Percentiles rank a stretch among this genome's conserved stretches.
phyloP scores from a whole-genome alignment of 1,140 invertebrate genomes.

The Drosophila nigromelanica region DNA sequence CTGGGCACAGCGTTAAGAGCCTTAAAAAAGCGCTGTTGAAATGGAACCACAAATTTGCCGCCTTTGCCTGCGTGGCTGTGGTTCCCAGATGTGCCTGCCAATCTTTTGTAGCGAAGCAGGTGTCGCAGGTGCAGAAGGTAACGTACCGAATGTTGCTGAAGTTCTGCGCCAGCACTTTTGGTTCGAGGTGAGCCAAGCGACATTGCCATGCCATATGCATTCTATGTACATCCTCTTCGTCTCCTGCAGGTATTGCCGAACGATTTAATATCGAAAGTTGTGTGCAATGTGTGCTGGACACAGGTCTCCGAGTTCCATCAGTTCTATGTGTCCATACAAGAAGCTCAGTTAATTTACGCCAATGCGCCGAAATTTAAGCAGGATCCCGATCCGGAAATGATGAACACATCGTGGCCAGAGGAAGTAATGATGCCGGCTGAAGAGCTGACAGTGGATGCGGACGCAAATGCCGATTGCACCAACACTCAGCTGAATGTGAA shows the following conservation, averaged over 20 bases:
- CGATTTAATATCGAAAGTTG: slow-evolving; percentile 71
- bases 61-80: slow-evolving; percentile 67
- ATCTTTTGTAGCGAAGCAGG: slow-evolving; percentile 40
- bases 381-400: slow-evolving; percentile 61
- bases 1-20: neutral
- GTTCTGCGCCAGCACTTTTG: slow-evolving; percentile 75
- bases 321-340: slow-evolving; percentile 75
- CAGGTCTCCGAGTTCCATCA: slow-evolving; percentile 80
- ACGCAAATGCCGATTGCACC: slow-evolving; percentile 15
- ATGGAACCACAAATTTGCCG: slow-evolving; percentile 70
- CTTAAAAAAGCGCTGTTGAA: slow-evolving; percentile 12
- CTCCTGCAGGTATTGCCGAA: slow-evolving; percentile 53
- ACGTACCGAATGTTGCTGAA: slow-evolving; percentile 57
- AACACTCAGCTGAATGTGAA: slow-evolving; percentile 58
- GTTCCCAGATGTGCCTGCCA: slow-evolving; percentile 71
- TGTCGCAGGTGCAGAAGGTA: slow-evolving; percentile 34
- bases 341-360: slow-evolving; percentile 71
- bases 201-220: slow-evolving; percentile 4
- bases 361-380: slow-evolving; percentile 62
- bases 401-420: slow-evolving; percentile 61
- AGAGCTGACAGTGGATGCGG: slow-evolving; percentile 52
- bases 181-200: slow-evolving; percentile 64
- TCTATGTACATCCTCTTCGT: slow-evolving; percentile 6
- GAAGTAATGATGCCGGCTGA: slow-evolving; percentile 67
- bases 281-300: slow-evolving; percentile 75